Evolutionary conservation across 2,797 vertebrate species (phyloP).

Genomic region (Sarcophilus harrisii): DNA sequence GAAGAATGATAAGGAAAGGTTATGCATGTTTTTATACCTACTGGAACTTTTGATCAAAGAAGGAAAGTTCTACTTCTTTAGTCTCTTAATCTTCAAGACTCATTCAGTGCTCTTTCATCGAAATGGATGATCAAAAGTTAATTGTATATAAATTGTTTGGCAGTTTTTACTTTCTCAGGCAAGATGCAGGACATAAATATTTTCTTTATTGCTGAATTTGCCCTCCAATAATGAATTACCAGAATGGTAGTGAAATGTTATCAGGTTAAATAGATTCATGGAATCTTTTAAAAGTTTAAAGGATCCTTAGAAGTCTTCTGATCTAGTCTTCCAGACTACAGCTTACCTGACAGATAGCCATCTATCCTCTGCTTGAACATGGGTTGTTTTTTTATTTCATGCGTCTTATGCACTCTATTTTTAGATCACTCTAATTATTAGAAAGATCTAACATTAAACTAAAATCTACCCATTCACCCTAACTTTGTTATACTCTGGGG

Average conservation of each 20-base stretch:
- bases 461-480: background rate
- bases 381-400: background rate
- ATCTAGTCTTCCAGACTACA: background rate
- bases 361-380: background rate
- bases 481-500: background rate
- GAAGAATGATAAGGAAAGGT: background rate
- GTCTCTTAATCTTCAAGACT: background rate
- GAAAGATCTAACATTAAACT: background rate
- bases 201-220: conserved; percentile 50
- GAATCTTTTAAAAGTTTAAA: background rate
- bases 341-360: background rate
- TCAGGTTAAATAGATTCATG: conserved; percentile 29
- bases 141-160: conserved; percentile 18
- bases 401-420: background rate
- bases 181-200: background rate
- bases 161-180: background rate
- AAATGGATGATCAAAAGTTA: background rate
- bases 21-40: background rate
- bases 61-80: background rate
- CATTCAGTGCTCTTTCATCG: background rate
- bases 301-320: background rate
- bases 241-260: conserved; percentile 57
- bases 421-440: background rate
- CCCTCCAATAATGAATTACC: conserved; percentile 45
- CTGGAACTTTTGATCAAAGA: conserved; percentile 27